Conservation (phyloP, 23 tunicate species). For the Phallusia fumigata region DNA sequence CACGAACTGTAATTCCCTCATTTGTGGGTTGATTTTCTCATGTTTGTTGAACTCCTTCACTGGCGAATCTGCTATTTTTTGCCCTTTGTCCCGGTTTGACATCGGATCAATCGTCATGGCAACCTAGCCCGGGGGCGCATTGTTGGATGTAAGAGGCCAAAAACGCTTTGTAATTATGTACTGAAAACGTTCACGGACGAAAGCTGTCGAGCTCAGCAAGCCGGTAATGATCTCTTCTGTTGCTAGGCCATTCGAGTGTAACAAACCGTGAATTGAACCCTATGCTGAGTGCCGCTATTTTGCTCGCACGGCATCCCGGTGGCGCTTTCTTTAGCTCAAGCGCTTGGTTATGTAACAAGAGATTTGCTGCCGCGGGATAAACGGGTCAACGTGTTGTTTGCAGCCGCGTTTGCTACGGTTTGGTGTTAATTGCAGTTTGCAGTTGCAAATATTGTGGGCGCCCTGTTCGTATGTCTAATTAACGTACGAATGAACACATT, state of each 20-base stretch:
- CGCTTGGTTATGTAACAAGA: neutral
- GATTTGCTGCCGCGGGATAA: too few relatives aligned
- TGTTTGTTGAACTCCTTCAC: too few relatives aligned
- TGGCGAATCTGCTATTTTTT: too few relatives aligned
- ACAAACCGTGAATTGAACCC: neutral
- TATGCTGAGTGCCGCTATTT: neutral
- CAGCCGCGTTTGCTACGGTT: too few relatives aligned
- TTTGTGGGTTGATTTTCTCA: too few relatives aligned
- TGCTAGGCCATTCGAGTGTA: neutral
- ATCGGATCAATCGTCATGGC: neutral
- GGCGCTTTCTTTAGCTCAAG: neutral
- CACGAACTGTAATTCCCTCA: too few relatives aligned
- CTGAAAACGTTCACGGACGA: neutral
- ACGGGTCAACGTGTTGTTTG: too few relatives aligned
- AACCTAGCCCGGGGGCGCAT: neutral
- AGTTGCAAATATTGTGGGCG: neutral
- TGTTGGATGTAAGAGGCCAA: neutral
- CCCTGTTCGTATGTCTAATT: too few relatives aligned
- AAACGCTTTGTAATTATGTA: neutral
- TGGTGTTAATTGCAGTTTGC: neutral
- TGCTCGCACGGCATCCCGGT: slow-evolving; percentile 1
- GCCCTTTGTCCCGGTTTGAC: neutral
- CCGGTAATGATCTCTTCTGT: neutral
- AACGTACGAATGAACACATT: too few relatives aligned
- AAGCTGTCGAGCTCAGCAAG: too few relatives aligned